phyloP scores from a whole-genome alignment of 2,113 vertebrate species.

The Melanotaenia duboulayi region DNA sequence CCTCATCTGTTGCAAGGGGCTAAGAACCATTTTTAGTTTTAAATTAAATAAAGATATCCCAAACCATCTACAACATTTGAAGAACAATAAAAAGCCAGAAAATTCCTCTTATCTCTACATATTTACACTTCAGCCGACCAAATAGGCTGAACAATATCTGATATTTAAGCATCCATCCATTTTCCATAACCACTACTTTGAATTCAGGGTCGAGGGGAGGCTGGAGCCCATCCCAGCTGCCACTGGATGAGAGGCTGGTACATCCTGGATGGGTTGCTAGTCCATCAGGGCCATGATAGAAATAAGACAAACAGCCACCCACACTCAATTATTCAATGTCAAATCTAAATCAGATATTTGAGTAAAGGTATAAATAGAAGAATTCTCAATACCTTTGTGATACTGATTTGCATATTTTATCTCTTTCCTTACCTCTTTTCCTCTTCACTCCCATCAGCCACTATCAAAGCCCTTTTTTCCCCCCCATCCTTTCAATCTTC shows the following conservation, averaged over 20 bases:
- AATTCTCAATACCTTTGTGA: neutral
- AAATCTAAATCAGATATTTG: neutral
- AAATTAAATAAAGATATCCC: neutral
- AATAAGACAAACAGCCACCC: too few relatives aligned
- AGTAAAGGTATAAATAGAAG: neutral
- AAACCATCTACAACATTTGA: neutral
- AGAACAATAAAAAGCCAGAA: too few relatives aligned
- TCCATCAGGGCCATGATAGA: too few relatives aligned
- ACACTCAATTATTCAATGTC: neutral
- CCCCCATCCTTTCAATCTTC: slow-evolving; percentile 7
- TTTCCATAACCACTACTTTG: too few relatives aligned
- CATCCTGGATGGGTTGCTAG: too few relatives aligned
- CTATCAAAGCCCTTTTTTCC: slow-evolving; percentile 13
- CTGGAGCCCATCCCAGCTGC: too few relatives aligned
- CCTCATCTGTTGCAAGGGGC: neutral
- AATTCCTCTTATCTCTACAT: neutral
- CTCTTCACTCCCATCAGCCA: slow-evolving; percentile 2
- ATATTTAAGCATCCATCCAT: too few relatives aligned
- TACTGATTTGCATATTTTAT: slow-evolving; percentile 18
- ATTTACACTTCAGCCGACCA: too few relatives aligned
- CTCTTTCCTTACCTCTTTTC: neutral
- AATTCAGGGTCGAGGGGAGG: too few relatives aligned
- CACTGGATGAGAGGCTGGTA: too few relatives aligned
- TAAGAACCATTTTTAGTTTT: neutral
- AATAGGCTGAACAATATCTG: too few relatives aligned